Evolutionary conservation across 1,140 invertebrate genomes (phyloP).

Genomic region (Holotrichia oblita): DNA sequence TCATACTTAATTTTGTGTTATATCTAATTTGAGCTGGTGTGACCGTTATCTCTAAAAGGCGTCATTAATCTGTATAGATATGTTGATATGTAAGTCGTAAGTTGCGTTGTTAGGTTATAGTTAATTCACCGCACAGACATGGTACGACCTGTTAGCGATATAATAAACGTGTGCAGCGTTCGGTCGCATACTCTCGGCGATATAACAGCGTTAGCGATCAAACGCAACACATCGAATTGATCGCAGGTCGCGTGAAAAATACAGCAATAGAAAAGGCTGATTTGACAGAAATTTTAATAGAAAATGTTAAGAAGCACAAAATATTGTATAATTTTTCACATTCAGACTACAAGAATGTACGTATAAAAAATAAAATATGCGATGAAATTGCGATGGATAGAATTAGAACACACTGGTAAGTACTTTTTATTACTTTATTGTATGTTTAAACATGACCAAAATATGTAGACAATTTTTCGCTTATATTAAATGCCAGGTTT

Average conservation of each 20-base stretch:
- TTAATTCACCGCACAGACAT: constrained; percentile 18
- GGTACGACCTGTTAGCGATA: constrained; percentile 37
- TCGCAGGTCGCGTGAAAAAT: constrained; percentile 25
- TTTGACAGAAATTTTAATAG: constrained; percentile 41
- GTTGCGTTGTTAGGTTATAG: too few species aligned
- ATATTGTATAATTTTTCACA: constrained; percentile 43
- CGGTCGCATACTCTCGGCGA: neutral
- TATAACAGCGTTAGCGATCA: neutral
- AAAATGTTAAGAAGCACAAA: constrained; percentile 42
- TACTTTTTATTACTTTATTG: constrained; percentile 25
- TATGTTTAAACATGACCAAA: constrained; percentile 34
- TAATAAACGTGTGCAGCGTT: constrained; percentile 34
- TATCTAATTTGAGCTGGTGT: too few species aligned
- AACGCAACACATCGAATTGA: constrained; percentile 36
- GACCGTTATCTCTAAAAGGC: too few species aligned
- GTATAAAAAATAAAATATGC: constrained; percentile 44
- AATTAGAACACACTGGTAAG: constrained; percentile 32
- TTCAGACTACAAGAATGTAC: constrained; percentile 43
- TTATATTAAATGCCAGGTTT: constrained; percentile 25
- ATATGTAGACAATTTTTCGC: constrained; percentile 4
- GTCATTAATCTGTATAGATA: too few species aligned
- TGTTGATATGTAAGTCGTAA: too few species aligned
- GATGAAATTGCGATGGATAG: constrained; percentile 43
- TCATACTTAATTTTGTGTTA: too few species aligned
- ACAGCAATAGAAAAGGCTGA: constrained; percentile 7